Percentiles rank a stretch among this genome's conserved stretches.
phyloP scores from a whole-genome alignment of 2,797 vertebrate genomes.

The Acanthornis magna region DNA sequence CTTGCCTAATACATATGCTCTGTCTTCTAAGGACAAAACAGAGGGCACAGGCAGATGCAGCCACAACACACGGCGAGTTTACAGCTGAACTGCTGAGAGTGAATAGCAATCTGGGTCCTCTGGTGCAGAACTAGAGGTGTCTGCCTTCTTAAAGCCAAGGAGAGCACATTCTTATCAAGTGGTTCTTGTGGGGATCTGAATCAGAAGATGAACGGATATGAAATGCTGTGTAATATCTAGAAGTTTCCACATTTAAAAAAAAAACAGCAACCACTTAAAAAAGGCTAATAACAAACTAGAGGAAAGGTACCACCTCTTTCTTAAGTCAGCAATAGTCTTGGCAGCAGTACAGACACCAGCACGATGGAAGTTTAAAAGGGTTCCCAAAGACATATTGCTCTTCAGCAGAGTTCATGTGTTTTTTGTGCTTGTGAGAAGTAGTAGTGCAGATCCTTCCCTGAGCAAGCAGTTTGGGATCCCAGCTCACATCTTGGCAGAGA shows the following conservation, averaged over 20 bases:
- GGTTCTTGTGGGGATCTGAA: background rate
- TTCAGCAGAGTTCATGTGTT: background rate
- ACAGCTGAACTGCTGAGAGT: background rate
- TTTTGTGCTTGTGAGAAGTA: background rate
- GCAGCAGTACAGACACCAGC: background rate
- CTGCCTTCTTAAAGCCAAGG: background rate
- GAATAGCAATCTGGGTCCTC: background rate
- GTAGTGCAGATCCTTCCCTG: background rate
- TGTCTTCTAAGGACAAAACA: background rate
- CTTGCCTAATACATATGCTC: background rate
- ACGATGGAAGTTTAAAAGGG: background rate
- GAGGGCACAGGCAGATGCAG: background rate
- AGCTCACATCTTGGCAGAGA: background rate
- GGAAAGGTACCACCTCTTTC: background rate
- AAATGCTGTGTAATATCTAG: background rate
- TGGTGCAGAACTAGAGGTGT: background rate
- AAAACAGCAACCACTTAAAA: background rate
- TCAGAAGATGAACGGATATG: background rate
- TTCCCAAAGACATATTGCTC: background rate
- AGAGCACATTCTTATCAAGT: background rate
- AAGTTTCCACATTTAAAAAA: background rate
- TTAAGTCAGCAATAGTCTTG: background rate
- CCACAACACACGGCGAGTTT: background rate
- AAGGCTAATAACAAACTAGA: background rate
- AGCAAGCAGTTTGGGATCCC: background rate